Evolutionary conservation across 2,888 invertebrate genomes (phyloP), one percentile per base, ranked within the genome.

Genomic region (Acleris laterana): DNA sequence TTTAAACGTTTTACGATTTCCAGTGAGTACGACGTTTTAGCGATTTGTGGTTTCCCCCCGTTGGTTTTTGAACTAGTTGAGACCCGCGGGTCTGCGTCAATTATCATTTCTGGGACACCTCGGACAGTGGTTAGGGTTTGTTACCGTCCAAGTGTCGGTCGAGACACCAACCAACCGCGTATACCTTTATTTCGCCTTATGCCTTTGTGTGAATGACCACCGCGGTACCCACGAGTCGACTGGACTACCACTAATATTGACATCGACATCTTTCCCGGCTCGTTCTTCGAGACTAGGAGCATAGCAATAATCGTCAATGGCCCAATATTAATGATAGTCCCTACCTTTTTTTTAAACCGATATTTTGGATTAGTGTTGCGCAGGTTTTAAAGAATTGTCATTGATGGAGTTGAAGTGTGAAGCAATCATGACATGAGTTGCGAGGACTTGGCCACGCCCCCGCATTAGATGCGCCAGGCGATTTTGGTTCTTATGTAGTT

Each of bases 1-100:
- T 85, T 84, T 81, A 82, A 81, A 78, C 77, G 72, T 84, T 84
- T 85, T 83, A 84, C 82, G 74, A 80, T 72, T 68, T 64, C 70
- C 70, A 68, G 68, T 70, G 65, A 59, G 60, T 67, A 63, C 53
- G 56, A 46, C 55, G 56, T 56, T 65, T 50, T 65, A 62, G 46
- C 52, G 61, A 65, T 55, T 49, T 22, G 60, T 65, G 60, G 60
- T 42, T 60, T 63, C 60, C 44, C 60, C 59, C 55, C 42, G 25
- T 60, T 61, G 20, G 55, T 60, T 65, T 60, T 64, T 48, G 42
- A 60, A 60, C 48, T 60, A 55, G 49, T 53, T 25, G 59, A 53
- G 59, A 53, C 59, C 65, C 50, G 53, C 50, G n/a, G 58, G 48
- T 50, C 55, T 51, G 61, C 19, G 59, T 69, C 70, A 70, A 70